Base-by-base conservation (phyloP, 2,888 invertebrate genomes). In the Lasioglossum oenotherae region DNA sequence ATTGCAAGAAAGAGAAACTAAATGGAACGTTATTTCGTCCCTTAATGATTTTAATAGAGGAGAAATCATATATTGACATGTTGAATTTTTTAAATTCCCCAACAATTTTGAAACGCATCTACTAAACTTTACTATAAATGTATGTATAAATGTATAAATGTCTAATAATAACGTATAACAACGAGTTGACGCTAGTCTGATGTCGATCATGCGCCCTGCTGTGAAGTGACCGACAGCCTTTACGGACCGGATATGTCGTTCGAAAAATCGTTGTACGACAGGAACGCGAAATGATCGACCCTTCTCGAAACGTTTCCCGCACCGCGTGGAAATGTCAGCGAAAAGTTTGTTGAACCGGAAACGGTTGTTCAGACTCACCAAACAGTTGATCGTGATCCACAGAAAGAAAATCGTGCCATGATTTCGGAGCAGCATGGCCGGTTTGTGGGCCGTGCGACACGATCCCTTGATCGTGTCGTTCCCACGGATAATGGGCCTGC, bases 321-420 rank as follows among this genome's bases (percentile, higher is more conserved):
- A 10, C 4, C 8, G 3, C 27, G 19, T 41, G 41, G 53, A 72
- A 60, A 31, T 16, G 6, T 12, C 10, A 35, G 16, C 69, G 35
- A 8, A 38, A 44, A 69, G n/a, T 31, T 69, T 53, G 27, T 38
- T 38, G 23, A 35, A 35, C 27, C 60, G 46, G 64, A 64, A 14
- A 74, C 38, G 31, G 14, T 74, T 78, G 44, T 46, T 60, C 60
- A 0, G 75, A 90, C 92, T 92, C 82, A 92, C 92, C 92, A 83
- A 57, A 38, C 78, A 69, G 73, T 79, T 69, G 75, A 89, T 67
- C 78, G 82, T 74, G 81, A 79, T 76, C 76, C 76, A 82, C 49
- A 89, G 73, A 12, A 85, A n/a, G 41, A 90, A 79, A 76, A 86
- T 79, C 67, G 77, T 79, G 53, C 77, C 72, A 57, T 80, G 74